Conservation (phyloP, 2,113 vertebrate species). For the Mustela lutreola region DNA sequence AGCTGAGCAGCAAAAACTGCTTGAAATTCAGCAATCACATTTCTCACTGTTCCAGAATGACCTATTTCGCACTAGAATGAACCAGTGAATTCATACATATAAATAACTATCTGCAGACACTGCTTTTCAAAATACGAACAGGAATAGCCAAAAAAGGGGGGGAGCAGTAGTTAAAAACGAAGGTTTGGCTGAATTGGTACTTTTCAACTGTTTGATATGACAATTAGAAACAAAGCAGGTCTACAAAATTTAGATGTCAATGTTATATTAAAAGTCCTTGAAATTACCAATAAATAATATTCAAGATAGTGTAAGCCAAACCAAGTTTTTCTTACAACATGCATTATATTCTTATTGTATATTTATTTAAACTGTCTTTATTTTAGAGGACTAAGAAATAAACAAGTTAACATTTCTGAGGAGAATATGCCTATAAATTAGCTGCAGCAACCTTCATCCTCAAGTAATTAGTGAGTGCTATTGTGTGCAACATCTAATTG, state of each 20-base stretch:
- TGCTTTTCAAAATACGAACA: conserved; percentile 85
- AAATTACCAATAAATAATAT: conserved; percentile 50
- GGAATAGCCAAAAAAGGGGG: conserved; percentile 54
- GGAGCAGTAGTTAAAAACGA: conserved; percentile 26
- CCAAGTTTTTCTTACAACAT: conserved; percentile 52
- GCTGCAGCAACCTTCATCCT: background rate
- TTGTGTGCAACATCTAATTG: background rate
- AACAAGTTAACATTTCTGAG: conserved; percentile 17
- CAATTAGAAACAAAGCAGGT: conserved; percentile 67
- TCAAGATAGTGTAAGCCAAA: background rate
- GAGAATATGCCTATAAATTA: conserved; percentile 26
- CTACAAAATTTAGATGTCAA: background rate
- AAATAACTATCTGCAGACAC: conserved; percentile 89
- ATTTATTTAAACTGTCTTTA: conserved; percentile 45
- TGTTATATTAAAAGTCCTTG: conserved; percentile 25
- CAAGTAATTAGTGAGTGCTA: background rate
- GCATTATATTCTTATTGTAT: background rate
- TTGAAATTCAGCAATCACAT: conserved; percentile 91
- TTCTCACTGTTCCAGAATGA: conserved; percentile 91
- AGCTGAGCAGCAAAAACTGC: conserved; percentile 87
- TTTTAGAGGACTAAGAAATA: conserved; percentile 28
- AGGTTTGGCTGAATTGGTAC: conserved; percentile 60
- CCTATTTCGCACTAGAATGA: conserved; percentile 91
- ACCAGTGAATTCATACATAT: conserved; percentile 92
- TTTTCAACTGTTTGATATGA: conserved; percentile 69